Base-by-base conservation (phyloP, 1,140 invertebrate genomes). In the Venustaconcha ellipsiformis region DNA sequence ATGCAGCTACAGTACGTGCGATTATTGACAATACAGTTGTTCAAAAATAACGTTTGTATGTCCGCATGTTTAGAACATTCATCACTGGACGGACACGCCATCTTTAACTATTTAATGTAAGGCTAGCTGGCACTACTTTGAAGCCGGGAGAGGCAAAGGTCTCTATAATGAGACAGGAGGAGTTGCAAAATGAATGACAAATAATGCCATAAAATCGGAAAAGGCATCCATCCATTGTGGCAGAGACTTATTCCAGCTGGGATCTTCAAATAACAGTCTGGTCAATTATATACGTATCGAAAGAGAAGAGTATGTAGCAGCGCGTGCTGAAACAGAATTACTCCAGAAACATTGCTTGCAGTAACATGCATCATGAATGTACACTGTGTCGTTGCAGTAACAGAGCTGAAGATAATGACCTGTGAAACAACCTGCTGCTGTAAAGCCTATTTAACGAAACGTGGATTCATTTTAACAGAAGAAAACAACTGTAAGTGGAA, bases 31-130 rank as follows among this genome's bases (percentile, higher is more conserved):
- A 78, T 48, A 17, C 78, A 6, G 48, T 72, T 55, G 20, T 17
- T 11, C 8, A n/a, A n/a, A 20, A 18, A n/a, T 75, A 23, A 78
- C 78, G 20, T n/a, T 56, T 17, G 11, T 78, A 2, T 20, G 67
- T 15, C 74, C 76, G 14, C 20, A 67, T 8, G 3, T 81, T 13
- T 30, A 76, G 58, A 64, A 37, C 15, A 64, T 82, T 65, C 80
- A 82, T 70, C 80, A 80, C 66, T 80, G 75, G 80, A 80, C 76
- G 5, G 74, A 82, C 23, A 17, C 30, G 30, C 13, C 63, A 62
- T 74, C 65, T 23, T n/a, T 18, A 62, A n/a, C 20, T 60, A 14
- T 69, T 65, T 30, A 26, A 57, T 13, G 18, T 60, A 8, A 56
- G 0, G 73, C 73, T 13, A 55, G 57, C 2, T 74, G 66, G 59